Conservation (phyloP, 2,888 invertebrate species). For the Baronia brevicornis region DNA sequence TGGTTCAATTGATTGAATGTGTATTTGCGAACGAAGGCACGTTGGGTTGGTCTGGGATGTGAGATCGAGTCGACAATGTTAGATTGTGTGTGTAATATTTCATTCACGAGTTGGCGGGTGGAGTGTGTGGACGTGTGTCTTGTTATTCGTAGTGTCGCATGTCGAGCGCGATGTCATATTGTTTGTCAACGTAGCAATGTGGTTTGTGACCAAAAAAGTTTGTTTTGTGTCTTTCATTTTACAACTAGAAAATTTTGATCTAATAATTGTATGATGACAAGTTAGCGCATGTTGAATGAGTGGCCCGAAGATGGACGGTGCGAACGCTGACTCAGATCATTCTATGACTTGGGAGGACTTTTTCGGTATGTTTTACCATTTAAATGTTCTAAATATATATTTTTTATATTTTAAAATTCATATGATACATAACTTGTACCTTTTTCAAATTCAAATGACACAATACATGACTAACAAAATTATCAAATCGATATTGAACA, state of each 20-base stretch:
- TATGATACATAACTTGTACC: constrained; percentile 1
- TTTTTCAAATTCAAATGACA: no score
- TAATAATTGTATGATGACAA: constrained; percentile 29
- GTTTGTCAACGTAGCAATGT: constrained; percentile 48
- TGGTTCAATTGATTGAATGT: no score
- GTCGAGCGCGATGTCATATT: constrained; percentile 45
- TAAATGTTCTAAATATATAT: constrained; percentile 12
- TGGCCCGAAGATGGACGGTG: constrained; percentile 65
- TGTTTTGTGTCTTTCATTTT: constrained; percentile 17
- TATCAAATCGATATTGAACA: no score
- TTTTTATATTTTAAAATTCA: background rate
- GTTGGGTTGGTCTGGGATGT: no score
- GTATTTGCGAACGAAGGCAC: no score
- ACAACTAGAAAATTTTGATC: constrained; percentile 11
- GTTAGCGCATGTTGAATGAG: constrained; percentile 33
- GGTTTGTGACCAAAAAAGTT: constrained; percentile 19
- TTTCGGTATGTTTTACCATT: constrained; percentile 73
- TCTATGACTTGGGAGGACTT: constrained; percentile 84
- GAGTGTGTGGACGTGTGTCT: constrained; percentile 33
- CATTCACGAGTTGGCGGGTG: constrained; percentile 46
- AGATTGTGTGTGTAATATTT: no score
- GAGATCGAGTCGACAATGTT: no score
- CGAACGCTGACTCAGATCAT: constrained; percentile 78
- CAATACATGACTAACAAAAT: no score
- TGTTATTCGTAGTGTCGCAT: constrained; percentile 22